These are phyloP conservation scores for Argya squamiceps DNA, from an alignment of 2,797 vertebrate species.

Conservation along the genomic window DNA sequence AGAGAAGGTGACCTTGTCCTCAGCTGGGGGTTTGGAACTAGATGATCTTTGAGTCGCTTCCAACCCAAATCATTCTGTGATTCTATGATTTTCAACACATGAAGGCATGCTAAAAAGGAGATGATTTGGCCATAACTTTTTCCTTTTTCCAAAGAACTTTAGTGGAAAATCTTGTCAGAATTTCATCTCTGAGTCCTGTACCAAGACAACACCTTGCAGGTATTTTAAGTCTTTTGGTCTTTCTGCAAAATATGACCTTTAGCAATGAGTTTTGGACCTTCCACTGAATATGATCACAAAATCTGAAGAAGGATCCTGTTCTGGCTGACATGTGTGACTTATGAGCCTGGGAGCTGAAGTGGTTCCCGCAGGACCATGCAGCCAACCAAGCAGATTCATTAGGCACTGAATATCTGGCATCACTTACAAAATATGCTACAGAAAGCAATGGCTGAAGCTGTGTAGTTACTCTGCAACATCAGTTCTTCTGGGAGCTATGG, in stretches of 20 bases:
- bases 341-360: neutral
- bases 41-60: neutral
- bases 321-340: neutral
- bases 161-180: neutral
- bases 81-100: neutral
- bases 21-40: neutral
- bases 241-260: neutral
- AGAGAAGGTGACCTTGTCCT: neutral
- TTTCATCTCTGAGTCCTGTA: neutral
- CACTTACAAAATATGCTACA: neutral
- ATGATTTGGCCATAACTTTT: neutral
- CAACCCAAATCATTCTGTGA: neutral
- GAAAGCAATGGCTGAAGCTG: neutral
- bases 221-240: neutral
- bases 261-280: neutral
- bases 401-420: neutral
- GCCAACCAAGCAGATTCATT: neutral
- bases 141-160: neutral
- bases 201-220: neutral
- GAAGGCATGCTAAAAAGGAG: neutral
- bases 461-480: neutral
- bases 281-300: neutral
- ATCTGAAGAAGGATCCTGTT: neutral
- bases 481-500: neutral
- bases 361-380: neutral